Percentiles rank a stretch among this genome's conserved stretches.
Evolutionary conservation across 2,113 vertebrate genomes (phyloP).

Genomic region (Seriola aureovittata): DNA sequence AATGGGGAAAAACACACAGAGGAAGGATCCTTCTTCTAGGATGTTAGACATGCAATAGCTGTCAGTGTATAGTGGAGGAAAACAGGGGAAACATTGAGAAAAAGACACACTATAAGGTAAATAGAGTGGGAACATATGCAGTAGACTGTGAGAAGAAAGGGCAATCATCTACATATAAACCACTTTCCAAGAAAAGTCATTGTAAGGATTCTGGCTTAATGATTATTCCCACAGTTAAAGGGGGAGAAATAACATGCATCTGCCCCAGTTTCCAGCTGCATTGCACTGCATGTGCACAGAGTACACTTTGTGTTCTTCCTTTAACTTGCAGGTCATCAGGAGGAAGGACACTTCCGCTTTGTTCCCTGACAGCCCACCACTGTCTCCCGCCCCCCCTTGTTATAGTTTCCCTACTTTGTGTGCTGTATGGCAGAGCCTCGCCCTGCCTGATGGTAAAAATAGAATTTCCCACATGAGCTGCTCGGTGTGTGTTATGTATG

Average conservation of each 20-base stretch:
- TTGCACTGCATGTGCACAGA: slow-evolving; percentile 28
- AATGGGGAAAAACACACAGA: background rate
- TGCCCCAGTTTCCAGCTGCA: slow-evolving; percentile 14
- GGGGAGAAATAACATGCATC: background rate
- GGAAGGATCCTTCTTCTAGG: background rate
- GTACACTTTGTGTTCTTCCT: slow-evolving; percentile 57
- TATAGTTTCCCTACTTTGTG: slow-evolving; percentile 79
- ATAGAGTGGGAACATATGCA: background rate
- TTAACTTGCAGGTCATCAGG: slow-evolving; percentile 70
- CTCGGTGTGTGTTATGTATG: slow-evolving; percentile 58
- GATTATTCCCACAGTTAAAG: background rate
- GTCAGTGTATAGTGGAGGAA: background rate
- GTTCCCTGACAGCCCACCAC: slow-evolving; percentile 63
- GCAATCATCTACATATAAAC: background rate
- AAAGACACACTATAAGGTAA: background rate
- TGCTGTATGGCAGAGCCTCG: slow-evolving; percentile 75
- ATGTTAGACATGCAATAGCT: background rate
- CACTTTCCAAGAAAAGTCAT: background rate
- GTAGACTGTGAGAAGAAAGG: background rate
- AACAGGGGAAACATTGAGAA: background rate
- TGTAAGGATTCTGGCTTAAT: background rate
- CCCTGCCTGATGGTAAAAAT: slow-evolving; percentile 79
- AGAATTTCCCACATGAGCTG: slow-evolving; percentile 77
- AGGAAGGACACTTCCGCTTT: slow-evolving; percentile 80
- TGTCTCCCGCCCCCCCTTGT: slow-evolving; percentile 58